Evolutionary conservation across 2,888 invertebrate species (phyloP), one percentile per base, ranked within the genome.

Genomic region (Petrophora chlorosata): DNA sequence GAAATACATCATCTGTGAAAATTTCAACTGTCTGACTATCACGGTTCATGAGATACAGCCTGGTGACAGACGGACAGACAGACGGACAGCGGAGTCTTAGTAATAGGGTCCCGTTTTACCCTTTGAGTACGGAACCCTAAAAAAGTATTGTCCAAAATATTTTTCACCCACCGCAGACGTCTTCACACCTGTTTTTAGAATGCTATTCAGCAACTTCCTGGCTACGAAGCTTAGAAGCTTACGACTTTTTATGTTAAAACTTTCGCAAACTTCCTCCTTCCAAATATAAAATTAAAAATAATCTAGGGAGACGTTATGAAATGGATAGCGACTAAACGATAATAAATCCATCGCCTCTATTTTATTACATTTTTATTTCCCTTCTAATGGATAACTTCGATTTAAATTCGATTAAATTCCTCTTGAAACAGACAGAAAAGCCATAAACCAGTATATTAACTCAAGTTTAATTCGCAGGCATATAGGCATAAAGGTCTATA

Each of bases 381-480:
- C 36, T 59, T 61, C 74, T 82, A 85, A 85, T 85, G 79, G 75
- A 79, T 61, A 70, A 63, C 59, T 61, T 53, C 66, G 67, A 82
- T 84, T 80, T 82, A 84, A 75, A 67, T 62, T 56, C 61, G 81
- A 83, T 80, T 82, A 84, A 75, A 67, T 62, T 56, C 61, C 65
- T 67, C 62, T 73, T 73, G 65, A 76, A 70, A 30, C 15, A 41
- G 54, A 41, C 57, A 63, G 68, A 68, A 70, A 67, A 70, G 57
- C 65, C 56, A 73, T 74, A 71, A 70, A 77, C 67, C 72, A 76
- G 70, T 67, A 73, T 65, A 80, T 85, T 79, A 79, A 47, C 49
- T 56, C 65, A 76, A 82, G 80, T 80, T 76, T 79, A 76, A 80
- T 76, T 55, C 49, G 51, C 59, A 58, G 41, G 29, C 53, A 53